Conservation (phyloP, 2,113 vertebrate genomes). For the Myiopsitta monachus region DNA sequence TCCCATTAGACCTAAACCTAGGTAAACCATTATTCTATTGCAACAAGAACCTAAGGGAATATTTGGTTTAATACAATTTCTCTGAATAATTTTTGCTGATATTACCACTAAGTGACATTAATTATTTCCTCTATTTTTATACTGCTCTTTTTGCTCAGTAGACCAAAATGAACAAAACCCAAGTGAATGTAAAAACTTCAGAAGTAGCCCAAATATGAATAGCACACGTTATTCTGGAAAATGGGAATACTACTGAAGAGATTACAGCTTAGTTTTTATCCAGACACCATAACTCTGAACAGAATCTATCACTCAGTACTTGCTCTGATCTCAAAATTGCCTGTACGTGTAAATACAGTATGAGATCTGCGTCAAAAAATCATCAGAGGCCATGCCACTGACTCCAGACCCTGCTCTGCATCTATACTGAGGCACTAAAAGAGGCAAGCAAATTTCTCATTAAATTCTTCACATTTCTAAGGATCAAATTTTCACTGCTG, state of each 20-base stretch:
- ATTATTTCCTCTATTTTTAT: not conserved
- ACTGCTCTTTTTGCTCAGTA: not conserved
- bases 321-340: not conserved
- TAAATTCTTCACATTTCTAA: not conserved
- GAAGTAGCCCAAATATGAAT: not conserved
- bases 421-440: not conserved
- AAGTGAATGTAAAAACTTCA: not conserved
- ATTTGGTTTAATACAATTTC: not conserved
- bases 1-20: not conserved
- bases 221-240: not conserved
- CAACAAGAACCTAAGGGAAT: not conserved
- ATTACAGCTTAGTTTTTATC: not conserved
- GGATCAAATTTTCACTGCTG: not conserved
- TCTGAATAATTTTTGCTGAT: not conserved
- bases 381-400: fast-evolving
- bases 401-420: not conserved
- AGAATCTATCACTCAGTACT: not conserved
- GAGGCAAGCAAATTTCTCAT: not conserved
- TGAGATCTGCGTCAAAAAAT: not conserved
- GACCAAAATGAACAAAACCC: not conserved
- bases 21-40: not conserved
- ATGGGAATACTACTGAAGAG: not conserved
- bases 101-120: not conserved
- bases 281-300: not conserved
- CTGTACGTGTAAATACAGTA: not conserved